Base-by-base conservation (phyloP, 2,888 invertebrate species). In the Drosophila helvetica region DNA sequence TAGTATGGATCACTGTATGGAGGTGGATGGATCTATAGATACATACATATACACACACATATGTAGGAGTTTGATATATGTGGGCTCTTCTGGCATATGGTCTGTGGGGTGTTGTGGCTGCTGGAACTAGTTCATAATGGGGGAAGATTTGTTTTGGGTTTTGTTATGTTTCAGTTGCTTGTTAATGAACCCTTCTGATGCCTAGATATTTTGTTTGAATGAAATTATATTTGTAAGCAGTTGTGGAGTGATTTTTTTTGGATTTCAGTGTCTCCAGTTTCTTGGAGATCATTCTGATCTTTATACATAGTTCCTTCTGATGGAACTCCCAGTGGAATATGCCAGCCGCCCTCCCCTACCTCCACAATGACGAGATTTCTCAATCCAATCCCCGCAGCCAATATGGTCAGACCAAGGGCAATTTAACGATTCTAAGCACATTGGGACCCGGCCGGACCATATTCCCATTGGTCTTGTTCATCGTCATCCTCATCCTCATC, bases 371-470 rank as follows among this genome's bases (percentile, higher is more conserved):
- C 18, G 22, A 68, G 63, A 81, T 75, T 75, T 65, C 78, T 80
- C 68, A 78, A 78, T 80, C 53, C 51, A n/a, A 78, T 80, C 53
- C 51, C 15, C 48, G n/a, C 17, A n/a, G 45, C 12, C 45, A 64
- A 45, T 18, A 47, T 46, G 48, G 57, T 55, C 65, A 56, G 9
- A 10, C 27, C 74, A 73, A 66, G 79, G 82, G 56, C 82, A 79
- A 60, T 75, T 86, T 84, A 81, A 77, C 65, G 72, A 82, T 82
- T 82, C 82, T 69, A 71, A 84, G 61, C 81, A 58, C 81, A 84
- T 67, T 72, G 67, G 55, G 42, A 22, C 43, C 38, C n/a, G 55
- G 10, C 52, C 62, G 54, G 55, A 52, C 51, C 55, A 69, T 65
- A 76, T 84, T 55, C 75, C 77, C 82, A 74, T 54, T 81, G 71